A percentile compares a stretch with the other conserved stretches of the same genome.
These are phyloP conservation scores for Anolis apletophallus DNA, from an alignment of 2,797 vertebrate genomes.

Conservation along the genomic window DNA sequence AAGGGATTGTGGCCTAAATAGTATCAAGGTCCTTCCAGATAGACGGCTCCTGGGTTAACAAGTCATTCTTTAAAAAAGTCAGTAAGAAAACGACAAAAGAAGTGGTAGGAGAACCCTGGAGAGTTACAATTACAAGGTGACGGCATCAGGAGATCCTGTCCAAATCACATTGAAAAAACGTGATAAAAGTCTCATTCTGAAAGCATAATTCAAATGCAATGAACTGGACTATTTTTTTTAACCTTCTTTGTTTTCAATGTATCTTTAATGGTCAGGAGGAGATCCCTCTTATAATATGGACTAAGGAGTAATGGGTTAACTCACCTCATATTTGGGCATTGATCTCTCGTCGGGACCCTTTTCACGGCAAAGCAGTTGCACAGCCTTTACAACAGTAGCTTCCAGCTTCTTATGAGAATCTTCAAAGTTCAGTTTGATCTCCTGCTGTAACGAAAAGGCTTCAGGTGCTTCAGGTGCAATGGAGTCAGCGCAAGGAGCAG, in stretches of 20 bases:
- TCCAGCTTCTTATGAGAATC: constrained; percentile 88
- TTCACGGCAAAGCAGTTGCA: constrained; percentile 82
- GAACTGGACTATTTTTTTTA: too few species aligned
- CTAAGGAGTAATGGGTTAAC: constrained; percentile 36
- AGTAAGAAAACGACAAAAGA: too few species aligned
- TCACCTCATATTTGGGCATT: constrained; percentile 84
- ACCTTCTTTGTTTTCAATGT: background rate
- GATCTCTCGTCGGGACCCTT: constrained; percentile 71
- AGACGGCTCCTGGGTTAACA: too few species aligned
- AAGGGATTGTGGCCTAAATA: too few species aligned
- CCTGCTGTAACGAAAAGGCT: constrained; percentile 69
- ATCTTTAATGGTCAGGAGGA: background rate
- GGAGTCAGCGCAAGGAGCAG: constrained; percentile 44
- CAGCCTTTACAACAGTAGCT: constrained; percentile 83
- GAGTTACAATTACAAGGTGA: too few species aligned
- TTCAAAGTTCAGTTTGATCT: constrained; percentile 84
- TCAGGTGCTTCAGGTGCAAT: constrained; percentile 49
- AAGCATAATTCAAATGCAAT: too few species aligned
- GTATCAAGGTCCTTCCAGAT: too few species aligned
- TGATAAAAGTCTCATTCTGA: too few species aligned
- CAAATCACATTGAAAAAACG: too few species aligned
- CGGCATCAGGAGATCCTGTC: too few species aligned
- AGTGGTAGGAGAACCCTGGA: too few species aligned
- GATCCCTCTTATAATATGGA: background rate
- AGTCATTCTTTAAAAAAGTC: too few species aligned